Conservation (phyloP, 2,113 vertebrate species). For the Oxyruncus cristatus region DNA sequence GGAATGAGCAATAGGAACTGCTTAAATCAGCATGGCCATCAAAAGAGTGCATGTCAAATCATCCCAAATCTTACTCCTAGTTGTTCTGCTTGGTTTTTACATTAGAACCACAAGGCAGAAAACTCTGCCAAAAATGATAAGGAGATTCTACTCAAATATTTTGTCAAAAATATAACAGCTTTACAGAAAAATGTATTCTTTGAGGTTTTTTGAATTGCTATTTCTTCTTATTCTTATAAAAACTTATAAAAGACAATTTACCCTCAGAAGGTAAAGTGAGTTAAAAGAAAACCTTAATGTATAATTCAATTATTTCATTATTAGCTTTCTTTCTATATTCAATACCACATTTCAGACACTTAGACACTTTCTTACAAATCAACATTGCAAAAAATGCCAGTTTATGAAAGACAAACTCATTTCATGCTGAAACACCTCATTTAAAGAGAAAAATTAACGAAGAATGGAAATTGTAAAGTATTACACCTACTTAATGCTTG, state of each 20-base stretch:
- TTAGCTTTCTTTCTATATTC: neutral
- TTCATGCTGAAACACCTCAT: neutral
- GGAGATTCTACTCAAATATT: neutral
- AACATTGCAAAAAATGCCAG: neutral
- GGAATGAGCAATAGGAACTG: conserved; percentile 38
- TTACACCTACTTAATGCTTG: neutral
- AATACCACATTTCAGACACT: neutral
- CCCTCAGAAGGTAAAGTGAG: neutral
- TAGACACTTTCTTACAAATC: neutral
- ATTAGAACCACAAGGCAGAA: neutral
- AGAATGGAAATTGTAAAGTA: neutral
- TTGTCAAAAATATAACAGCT: neutral
- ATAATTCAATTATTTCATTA: neutral
- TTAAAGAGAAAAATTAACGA: neutral
- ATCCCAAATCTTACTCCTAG: neutral
- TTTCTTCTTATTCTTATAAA: neutral
- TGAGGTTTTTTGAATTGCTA: neutral
- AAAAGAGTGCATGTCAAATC: conserved; percentile 23
- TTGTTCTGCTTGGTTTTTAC: neutral
- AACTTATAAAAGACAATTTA: neutral
- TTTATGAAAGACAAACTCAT: neutral
- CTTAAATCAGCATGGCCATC: conserved; percentile 43
- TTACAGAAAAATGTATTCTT: neutral
- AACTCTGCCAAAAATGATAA: neutral
- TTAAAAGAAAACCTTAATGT: neutral